These are phyloP conservation scores for Symphodus melops DNA, from an alignment of 2,113 vertebrate species.

Conservation along the genomic window DNA sequence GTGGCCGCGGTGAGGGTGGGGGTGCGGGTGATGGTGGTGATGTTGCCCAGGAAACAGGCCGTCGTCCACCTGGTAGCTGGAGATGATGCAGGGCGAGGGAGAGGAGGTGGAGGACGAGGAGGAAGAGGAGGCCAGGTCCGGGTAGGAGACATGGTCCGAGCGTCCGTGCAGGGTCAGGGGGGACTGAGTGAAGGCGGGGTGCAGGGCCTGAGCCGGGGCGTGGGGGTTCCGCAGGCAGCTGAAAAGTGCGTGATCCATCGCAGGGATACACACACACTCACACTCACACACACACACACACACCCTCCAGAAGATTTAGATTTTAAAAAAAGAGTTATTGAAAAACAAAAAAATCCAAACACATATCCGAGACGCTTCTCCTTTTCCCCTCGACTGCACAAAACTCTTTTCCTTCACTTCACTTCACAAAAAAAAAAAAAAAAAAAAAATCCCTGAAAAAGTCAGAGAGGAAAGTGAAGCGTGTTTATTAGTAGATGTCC, in stretches of 20 bases:
- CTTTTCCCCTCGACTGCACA: conserved; percentile 37
- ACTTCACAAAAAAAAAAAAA: conserved; percentile 51
- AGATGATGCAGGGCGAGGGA: conserved; percentile 92
- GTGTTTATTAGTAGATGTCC: conserved; percentile 68
- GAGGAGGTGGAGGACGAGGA: conserved; percentile 87
- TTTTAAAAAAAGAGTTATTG: conserved; percentile 24
- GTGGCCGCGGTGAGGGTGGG: conserved; percentile 83
- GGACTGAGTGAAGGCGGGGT: conserved; percentile 93
- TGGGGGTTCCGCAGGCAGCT: conserved; percentile 98
- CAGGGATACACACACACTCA: conserved; percentile 75
- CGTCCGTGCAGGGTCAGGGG: conserved; percentile 93
- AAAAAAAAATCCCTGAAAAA: conserved; percentile 6
- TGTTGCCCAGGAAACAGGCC: conserved; percentile 92
- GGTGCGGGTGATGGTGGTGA: conserved; percentile 87
- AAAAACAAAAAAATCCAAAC: conserved; percentile 54
- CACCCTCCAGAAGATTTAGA: conserved; percentile 76
- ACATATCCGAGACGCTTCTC: conserved; percentile 67
- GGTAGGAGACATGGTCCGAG: conserved; percentile 97
- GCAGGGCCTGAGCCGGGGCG: conserved; percentile 92
- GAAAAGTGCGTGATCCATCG: conserved; percentile 98
- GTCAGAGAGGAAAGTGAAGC: conserved; percentile 57
- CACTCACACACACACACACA: conserved; percentile 70
- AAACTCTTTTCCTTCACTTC: conserved; percentile 64
- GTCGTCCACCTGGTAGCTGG: conserved; percentile 93
- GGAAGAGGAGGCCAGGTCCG: conserved; percentile 88